Evolutionary conservation across 1,140 invertebrate genomes (phyloP).

Genomic region (Dufourea novaeangliae): DNA sequence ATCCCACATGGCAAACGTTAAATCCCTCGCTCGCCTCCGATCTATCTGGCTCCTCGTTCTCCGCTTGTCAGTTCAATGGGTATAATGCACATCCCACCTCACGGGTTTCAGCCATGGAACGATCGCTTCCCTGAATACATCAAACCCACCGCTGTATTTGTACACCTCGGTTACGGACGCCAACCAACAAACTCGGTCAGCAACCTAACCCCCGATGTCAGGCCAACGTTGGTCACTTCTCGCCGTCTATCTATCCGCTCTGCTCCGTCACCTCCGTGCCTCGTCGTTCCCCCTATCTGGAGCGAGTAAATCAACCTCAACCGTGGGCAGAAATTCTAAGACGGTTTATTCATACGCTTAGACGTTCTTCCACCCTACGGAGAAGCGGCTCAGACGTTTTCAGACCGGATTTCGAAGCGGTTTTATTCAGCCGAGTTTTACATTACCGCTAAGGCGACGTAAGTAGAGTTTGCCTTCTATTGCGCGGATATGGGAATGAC

Average conservation of each 20-base stretch:
- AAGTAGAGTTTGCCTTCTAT: no score
- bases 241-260: background rate
- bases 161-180: slow-evolving; percentile 29
- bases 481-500: no score
- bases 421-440: background rate
- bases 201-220: slow-evolving; percentile 41
- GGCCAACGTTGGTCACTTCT: slow-evolving; percentile 40
- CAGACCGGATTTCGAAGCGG: slow-evolving; percentile 4
- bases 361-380: background rate
- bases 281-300: background rate
- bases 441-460: background rate
- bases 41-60: background rate
- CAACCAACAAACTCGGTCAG: slow-evolving; percentile 55
- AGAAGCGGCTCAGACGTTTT: background rate
- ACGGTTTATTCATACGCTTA: slow-evolving; percentile 33
- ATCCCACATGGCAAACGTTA: background rate
- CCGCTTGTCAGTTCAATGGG: slow-evolving; percentile 30
- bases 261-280: background rate
- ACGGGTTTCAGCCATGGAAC: slow-evolving; percentile 17
- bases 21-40: slow-evolving; percentile 1
- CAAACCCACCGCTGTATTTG: slow-evolving; percentile 51
- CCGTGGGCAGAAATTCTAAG: slow-evolving; percentile 21
- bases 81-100: slow-evolving; percentile 40
- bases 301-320: slow-evolving; percentile 28
- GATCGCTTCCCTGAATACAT: slow-evolving; percentile 43